phyloP scores from a whole-genome alignment of 2,797 vertebrate genomes.

The Phrynocephalus guinanensis region DNA sequence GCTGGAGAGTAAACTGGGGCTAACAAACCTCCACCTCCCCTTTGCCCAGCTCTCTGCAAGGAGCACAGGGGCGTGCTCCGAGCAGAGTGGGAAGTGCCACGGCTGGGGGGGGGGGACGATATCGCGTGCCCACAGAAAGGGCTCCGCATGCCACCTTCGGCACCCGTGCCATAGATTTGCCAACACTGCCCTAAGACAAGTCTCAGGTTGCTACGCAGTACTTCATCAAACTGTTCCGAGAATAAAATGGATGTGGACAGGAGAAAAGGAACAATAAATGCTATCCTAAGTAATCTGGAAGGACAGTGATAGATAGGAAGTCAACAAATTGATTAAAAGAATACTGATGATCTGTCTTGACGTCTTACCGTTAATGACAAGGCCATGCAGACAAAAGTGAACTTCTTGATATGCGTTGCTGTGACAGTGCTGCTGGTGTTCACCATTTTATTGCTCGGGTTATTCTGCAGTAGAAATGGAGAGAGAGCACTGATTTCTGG shows the following conservation, averaged over 20 bases:
- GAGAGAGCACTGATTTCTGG: slow-evolving; percentile 49
- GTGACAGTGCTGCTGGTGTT: slow-evolving; percentile 82
- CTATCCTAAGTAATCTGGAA: not conserved
- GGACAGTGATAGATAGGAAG: not conserved
- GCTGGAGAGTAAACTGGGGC: too few species aligned
- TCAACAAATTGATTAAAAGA: not conserved
- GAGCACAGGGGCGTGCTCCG: too few species aligned
- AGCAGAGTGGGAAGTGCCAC: too few species aligned
- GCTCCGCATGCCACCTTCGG: too few species aligned
- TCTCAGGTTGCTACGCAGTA: too few species aligned
- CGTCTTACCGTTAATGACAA: slow-evolving; percentile 94
- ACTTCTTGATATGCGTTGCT: slow-evolving; percentile 95
- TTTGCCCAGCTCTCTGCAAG: too few species aligned
- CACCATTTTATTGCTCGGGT: slow-evolving; percentile 92
- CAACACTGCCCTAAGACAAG: too few species aligned
- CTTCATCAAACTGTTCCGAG: too few species aligned
- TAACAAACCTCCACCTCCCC: too few species aligned
- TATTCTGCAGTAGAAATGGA: slow-evolving; percentile 83
- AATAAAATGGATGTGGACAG: not conserved
- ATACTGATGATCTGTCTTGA: not conserved
- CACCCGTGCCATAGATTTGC: too few species aligned
- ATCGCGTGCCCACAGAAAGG: too few species aligned
- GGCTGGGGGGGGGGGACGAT: too few species aligned
- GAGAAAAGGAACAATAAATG: not conserved
- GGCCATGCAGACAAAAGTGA: slow-evolving; percentile 93